Base-by-base conservation (phyloP, 2,113 vertebrate species). In the Dascyllus trimaculatus region DNA sequence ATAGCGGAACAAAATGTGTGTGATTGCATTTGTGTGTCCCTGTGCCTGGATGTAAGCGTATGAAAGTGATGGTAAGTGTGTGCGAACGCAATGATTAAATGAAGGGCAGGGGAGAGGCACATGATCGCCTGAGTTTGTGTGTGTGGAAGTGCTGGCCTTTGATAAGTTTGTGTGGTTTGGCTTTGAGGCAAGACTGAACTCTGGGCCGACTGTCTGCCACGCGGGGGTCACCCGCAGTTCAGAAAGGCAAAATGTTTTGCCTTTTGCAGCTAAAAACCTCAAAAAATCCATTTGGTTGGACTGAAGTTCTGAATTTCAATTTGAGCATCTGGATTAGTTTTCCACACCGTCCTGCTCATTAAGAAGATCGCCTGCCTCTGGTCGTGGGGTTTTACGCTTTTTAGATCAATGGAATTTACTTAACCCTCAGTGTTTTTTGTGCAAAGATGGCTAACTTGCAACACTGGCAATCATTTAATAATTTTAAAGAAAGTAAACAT, bases 241-340 rank as follows among this genome's bases (percentile, higher is more conserved):
- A 76, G 4, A 40, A 56, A 81, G 60, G 19, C 69, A 73, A 60
- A 63, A 32, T 60, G 52, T 78, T 85, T 68, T 76, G 53, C 46
- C 40, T 54, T 52, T 26, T 15, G 49, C 43, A 46, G 59, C 66
- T 4, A 53, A 81, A 73, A 74, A 73, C 69, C 75, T 68, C 32
- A 17, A 75, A 66, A 51, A 69, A 25, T 51, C n/a, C 7, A 1
- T 62, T 71, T 26, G 51, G 66, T 66, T 76, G 35, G 60, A 70
- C 52, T 53, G 4, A 24, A 71, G n/a, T 40, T 59, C 26, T 67
- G 56, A 75, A 76, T 63, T 60, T 61, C 24, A 74, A 49, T 70
- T 10, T 57, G 38, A 75, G 43, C 84, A 80, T 82, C 86, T 90
- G 81, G 78, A 73, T 85, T 62, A 69, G 58, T 78, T 88, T 80